Percentiles rank a stretch among this genome's conserved stretches.
Evolutionary conservation across 2,888 invertebrate genomes (phyloP).

Genomic region (Zygogramma bicolorata): DNA sequence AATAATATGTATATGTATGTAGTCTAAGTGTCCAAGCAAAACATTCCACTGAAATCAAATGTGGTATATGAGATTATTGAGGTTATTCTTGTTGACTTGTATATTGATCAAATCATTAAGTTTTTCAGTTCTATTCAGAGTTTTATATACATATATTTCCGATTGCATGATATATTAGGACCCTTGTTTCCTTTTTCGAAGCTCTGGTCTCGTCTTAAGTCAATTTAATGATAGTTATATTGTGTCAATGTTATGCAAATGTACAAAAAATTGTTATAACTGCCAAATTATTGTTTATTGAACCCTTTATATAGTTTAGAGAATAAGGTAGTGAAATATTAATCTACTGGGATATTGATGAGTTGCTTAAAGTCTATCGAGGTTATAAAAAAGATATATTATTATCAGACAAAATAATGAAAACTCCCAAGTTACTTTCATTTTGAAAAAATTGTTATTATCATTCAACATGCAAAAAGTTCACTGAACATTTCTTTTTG

Average conservation of each 20-base stretch:
- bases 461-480: no score
- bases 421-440: no score
- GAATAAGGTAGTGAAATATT: neutral
- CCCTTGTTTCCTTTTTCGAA: neutral
- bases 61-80: neutral
- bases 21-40: neutral
- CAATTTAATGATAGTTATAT: neutral
- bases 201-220: neutral
- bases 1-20: conserved; percentile 11
- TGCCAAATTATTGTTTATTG: conserved; percentile 21
- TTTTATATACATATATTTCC: no score
- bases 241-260: neutral
- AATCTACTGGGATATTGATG: neutral
- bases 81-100: neutral
- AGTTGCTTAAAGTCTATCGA: no score
- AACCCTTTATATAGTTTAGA: neutral
- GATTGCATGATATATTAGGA: neutral
- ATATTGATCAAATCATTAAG: neutral
- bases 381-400: no score
- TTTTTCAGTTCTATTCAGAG: neutral
- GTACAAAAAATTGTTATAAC: conserved; percentile 17
- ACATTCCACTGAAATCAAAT: neutral
- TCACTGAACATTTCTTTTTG: no score
- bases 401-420: no score
- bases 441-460: no score